phyloP scores from a whole-genome alignment of 1,140 invertebrate species.

The Aphaenogaster ashmeadi region DNA sequence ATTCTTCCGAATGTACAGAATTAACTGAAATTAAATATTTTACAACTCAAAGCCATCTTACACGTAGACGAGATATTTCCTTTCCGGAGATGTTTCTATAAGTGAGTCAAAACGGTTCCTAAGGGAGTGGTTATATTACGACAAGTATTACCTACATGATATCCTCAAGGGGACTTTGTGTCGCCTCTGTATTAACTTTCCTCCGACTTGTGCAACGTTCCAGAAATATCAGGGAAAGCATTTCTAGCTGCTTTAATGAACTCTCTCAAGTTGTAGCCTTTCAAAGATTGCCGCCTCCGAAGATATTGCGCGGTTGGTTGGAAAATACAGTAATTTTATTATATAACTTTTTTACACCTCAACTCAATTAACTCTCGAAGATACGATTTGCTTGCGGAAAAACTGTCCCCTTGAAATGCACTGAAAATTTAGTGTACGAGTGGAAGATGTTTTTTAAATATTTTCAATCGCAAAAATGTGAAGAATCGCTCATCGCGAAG shows the following conservation, averaged over 20 bases:
- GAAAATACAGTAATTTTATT: slow-evolving; percentile 54
- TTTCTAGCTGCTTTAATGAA: slow-evolving; percentile 58
- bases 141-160: slow-evolving; percentile 51
- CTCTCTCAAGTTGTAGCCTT: slow-evolving; percentile 31
- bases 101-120: slow-evolving; percentile 48
- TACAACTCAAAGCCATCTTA: not conserved
- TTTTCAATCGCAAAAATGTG: not conserved
- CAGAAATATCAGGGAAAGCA: slow-evolving; percentile 57
- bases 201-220: slow-evolving; percentile 32
- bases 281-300: slow-evolving; percentile 43
- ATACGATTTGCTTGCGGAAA: slow-evolving; percentile 6
- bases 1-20: not conserved
- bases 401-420: not conserved
- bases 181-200: slow-evolving; percentile 55
- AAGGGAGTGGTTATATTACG: slow-evolving; percentile 49
- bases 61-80: slow-evolving; percentile 23
- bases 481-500: not conserved
- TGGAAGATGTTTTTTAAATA: not conserved
- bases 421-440: not conserved
- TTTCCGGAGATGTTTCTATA: slow-evolving; percentile 50
- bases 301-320: slow-evolving; percentile 44
- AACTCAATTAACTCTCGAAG: slow-evolving; percentile 11
- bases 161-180: slow-evolving; percentile 46
- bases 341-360: slow-evolving; percentile 44
- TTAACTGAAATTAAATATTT: slow-evolving; percentile 37